Conservation (phyloP, 2,888 invertebrate genomes). For the Agrilus biguttatus region DNA sequence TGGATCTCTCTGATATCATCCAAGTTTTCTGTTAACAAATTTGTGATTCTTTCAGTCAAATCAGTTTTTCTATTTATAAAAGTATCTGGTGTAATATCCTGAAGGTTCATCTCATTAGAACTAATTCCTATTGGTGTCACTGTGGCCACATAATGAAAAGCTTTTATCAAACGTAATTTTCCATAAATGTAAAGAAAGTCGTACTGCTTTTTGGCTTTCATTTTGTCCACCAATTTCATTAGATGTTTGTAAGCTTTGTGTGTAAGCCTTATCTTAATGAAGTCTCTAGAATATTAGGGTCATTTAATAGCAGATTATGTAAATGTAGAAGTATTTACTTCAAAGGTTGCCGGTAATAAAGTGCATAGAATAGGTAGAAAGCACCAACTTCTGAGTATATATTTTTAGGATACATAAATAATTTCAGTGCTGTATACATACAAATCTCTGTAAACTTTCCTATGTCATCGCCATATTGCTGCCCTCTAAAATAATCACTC, state of each 20-base stretch:
- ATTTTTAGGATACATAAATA: constrained; percentile 14
- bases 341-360: constrained; percentile 25
- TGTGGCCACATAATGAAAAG: constrained; percentile 17
- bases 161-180: constrained; percentile 18
- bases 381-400: constrained; percentile 19
- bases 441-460: constrained; percentile 16
- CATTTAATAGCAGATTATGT: neutral
- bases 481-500: constrained; percentile 14
- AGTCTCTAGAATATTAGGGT: constrained; percentile 10
- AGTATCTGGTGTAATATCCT: too few species aligned
- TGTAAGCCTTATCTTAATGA: constrained; percentile 21
- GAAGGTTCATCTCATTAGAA: too few species aligned
- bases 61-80: too few species aligned
- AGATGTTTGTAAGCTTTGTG: constrained; percentile 16
- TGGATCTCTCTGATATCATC: too few species aligned
- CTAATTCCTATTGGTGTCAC: constrained; percentile 11
- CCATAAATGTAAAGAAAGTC: constrained; percentile 18
- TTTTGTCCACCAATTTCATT: constrained; percentile 14
- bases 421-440: constrained; percentile 18
- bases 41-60: too few species aligned
- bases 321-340: constrained; percentile 14
- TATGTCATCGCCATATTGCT: constrained; percentile 13
- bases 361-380: constrained; percentile 21
- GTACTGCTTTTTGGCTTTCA: constrained; percentile 11
- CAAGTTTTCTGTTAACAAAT: too few species aligned